phyloP scores from a whole-genome alignment of 1,140 invertebrate genomes.

The Drosophila paulistorum region DNA sequence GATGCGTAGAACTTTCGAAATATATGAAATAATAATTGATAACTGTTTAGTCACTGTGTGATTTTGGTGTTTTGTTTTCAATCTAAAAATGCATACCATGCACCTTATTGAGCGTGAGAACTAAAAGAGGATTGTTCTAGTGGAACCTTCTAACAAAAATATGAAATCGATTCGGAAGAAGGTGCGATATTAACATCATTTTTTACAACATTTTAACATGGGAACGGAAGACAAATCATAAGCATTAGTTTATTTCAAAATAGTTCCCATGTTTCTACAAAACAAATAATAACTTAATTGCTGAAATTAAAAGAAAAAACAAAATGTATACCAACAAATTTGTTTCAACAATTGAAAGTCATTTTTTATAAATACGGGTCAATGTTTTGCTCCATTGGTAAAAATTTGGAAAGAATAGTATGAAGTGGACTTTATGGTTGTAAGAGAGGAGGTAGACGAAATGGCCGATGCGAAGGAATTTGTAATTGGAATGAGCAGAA shows the following conservation, averaged over 20 bases:
- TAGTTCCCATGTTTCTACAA: not conserved
- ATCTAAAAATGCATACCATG: not conserved
- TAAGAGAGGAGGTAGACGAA: too few species aligned
- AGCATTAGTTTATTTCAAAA: not conserved
- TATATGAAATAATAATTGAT: conserved; percentile 52
- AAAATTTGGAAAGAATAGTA: too few species aligned
- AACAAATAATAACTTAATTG: not conserved
- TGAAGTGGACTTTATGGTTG: too few species aligned
- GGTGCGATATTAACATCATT: not conserved
- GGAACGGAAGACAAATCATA: conserved; percentile 4
- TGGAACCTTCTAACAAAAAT: conserved; percentile 11
- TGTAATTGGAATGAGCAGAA: too few species aligned
- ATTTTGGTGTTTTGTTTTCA: conserved; percentile 37
- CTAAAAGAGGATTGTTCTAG: conserved; percentile 13
- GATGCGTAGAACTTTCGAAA: conserved; percentile 11
- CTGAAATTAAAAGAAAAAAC: not conserved
- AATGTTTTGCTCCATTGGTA: not conserved
- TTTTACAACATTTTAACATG: conserved; percentile 10
- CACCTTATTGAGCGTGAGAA: conserved; percentile 11
- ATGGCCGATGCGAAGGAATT: too few species aligned
- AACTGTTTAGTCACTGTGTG: conserved; percentile 65
- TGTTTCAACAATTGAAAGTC: not conserved
- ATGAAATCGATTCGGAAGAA: conserved; percentile 1
- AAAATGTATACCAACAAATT: conserved; percentile 5
- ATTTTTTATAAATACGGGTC: not conserved